Percentiles rank a stretch among this genome's conserved stretches.
These are phyloP conservation scores for Geothlypis trichas DNA, from an alignment of 2,113 vertebrate genomes.

Conservation along the genomic window DNA sequence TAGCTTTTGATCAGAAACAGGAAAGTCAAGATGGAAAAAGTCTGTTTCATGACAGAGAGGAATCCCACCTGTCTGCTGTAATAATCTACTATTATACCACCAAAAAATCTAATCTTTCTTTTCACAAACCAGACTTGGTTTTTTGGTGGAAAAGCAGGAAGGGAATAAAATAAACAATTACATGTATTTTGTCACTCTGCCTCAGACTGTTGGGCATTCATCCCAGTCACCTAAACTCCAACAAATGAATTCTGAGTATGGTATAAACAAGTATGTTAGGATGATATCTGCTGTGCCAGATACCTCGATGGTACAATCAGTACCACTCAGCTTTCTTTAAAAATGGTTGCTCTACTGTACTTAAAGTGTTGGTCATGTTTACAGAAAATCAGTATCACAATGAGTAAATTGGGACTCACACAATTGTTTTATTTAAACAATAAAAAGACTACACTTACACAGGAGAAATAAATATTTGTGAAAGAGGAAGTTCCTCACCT, in stretches of 20 bases:
- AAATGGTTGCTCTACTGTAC: not conserved
- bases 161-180: not conserved
- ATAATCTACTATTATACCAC: not conserved
- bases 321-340: not conserved
- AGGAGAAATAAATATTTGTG: not conserved
- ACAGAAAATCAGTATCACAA: not conserved
- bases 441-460: not conserved
- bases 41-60: not conserved
- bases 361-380: not conserved
- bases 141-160: not conserved
- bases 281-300: not conserved
- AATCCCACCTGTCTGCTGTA: not conserved
- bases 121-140: not conserved
- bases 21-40: not conserved
- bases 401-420: not conserved
- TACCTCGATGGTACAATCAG: not conserved
- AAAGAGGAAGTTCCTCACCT: not conserved
- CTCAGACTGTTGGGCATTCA: not conserved
- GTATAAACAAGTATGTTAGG: not conserved
- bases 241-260: not conserved
- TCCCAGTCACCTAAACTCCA: not conserved
- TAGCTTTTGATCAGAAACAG: not conserved
- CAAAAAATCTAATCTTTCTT: not conserved
- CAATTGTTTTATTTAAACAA: not conserved
- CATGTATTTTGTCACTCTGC: not conserved